These are phyloP conservation scores for Pimpla rufipes DNA, from an alignment of 2,888 invertebrate species.

Conservation along the genomic window DNA sequence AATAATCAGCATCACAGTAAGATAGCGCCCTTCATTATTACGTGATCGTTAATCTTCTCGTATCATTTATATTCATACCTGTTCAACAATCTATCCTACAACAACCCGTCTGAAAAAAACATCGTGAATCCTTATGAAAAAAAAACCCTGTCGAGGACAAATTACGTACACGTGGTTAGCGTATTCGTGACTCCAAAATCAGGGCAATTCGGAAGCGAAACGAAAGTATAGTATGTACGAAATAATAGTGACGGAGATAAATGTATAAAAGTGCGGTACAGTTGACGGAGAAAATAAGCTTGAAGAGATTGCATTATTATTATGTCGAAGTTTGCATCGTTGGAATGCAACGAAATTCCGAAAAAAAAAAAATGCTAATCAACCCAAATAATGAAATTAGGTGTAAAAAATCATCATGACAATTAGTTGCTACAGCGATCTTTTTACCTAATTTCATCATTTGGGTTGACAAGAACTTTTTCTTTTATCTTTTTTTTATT, in stretches of 20 bases:
- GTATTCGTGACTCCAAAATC: conserved; percentile 53
- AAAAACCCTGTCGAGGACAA: conserved; percentile 55
- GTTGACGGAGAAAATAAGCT: conserved; percentile 52
- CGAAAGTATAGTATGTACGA: conserved; percentile 28
- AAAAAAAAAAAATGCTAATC: no score
- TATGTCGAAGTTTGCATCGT: no score
- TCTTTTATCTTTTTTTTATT: no score
- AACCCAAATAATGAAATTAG: no score
- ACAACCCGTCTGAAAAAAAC: conserved; percentile 81
- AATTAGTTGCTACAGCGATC: no score
- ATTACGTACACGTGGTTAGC: conserved; percentile 63
- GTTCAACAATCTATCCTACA: conserved; percentile 82
- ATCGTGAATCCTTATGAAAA: conserved; percentile 65
- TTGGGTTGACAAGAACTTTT: no score
- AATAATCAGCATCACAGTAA: conserved; percentile 85
- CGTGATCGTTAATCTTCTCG: conserved; percentile 80
- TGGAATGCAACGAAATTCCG: no score
- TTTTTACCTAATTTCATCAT: no score
- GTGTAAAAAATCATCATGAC: no score
- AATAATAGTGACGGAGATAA: conserved; percentile 41
- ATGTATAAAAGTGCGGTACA: conserved; percentile 44
- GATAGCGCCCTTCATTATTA: conserved; percentile 84
- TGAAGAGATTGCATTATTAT: conserved; percentile 51
- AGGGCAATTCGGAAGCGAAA: conserved; percentile 50
- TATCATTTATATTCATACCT: conserved; percentile 73